Percentiles rank a stretch among this genome's conserved stretches.
phyloP scores from a whole-genome alignment of 1,140 invertebrate species.

The Drosophila rhopaloa region DNA sequence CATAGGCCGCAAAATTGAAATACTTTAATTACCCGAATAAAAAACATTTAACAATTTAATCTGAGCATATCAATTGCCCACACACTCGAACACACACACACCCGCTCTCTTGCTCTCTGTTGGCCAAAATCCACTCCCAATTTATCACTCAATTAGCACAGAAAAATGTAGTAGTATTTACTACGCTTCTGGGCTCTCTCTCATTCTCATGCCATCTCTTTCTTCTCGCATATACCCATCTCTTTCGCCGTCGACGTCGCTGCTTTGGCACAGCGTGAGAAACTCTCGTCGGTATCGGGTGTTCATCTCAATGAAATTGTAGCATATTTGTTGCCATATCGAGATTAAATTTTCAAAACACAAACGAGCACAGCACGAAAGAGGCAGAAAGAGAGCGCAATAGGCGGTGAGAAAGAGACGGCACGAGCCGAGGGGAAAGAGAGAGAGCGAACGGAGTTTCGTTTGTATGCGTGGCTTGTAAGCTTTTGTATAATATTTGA shows the following conservation, averaged over 20 bases:
- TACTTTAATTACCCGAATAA: conserved; percentile 83
- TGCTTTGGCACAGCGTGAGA: conserved; percentile 73
- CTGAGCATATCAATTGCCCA: conserved; percentile 82
- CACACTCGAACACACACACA: conserved; percentile 29
- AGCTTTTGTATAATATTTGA: conserved; percentile 63
- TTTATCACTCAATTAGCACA: conserved; percentile 84
- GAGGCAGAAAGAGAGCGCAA: conserved; percentile 18
- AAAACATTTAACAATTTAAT: conserved; percentile 84
- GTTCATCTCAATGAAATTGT: conserved; percentile 83
- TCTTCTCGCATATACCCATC: conserved; percentile 10
- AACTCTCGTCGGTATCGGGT: conserved; percentile 77
- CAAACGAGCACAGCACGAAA: conserved; percentile 72
- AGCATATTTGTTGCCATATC: conserved; percentile 83
- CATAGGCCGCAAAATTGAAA: conserved; percentile 68
- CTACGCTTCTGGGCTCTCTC: conserved; percentile 72
- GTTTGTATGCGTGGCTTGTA: conserved; percentile 65
- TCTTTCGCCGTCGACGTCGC: conserved; percentile 18
- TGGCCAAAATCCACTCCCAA: conserved; percentile 79
- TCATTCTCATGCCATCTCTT: conserved; percentile 8
- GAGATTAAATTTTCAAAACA: conserved; percentile 84
- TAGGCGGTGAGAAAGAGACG: conserved; percentile 12
- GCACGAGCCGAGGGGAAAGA: conserved; percentile 5
- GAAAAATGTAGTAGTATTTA: conserved; percentile 84
- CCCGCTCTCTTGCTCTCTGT: conserved; percentile 62
- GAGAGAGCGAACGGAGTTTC: conserved; percentile 27